Conservation (phyloP, 2,113 vertebrate genomes). For the Odobenus rosmarus region DNA sequence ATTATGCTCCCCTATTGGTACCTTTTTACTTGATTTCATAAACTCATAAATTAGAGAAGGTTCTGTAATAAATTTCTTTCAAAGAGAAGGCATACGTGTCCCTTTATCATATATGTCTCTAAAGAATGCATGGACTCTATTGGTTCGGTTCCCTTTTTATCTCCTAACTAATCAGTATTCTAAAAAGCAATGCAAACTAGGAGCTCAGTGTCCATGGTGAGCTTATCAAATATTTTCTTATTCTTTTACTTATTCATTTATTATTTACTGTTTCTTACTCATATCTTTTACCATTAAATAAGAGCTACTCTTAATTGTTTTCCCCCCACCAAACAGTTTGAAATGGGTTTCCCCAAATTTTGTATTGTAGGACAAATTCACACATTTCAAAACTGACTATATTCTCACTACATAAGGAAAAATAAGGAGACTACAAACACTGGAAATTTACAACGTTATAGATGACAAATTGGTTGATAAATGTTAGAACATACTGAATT, state of each 20-base stretch:
- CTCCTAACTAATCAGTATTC: neutral
- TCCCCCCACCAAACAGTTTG: neutral
- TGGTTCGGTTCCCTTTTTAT: neutral
- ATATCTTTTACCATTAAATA: neutral
- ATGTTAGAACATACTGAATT: neutral
- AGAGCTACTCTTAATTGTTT: neutral
- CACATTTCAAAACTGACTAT: neutral
- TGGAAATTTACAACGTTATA: neutral
- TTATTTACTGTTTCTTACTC: conserved; percentile 1
- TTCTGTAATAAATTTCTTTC: neutral
- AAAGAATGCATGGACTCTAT: neutral
- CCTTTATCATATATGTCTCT: neutral
- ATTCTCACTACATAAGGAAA: neutral
- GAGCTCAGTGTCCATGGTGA: neutral
- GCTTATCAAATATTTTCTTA: neutral
- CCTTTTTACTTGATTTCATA: neutral
- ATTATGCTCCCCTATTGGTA: neutral
- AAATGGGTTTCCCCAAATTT: neutral
- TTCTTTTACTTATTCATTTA: neutral
- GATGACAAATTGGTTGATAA: neutral
- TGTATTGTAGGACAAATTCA: neutral
- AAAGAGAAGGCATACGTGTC: neutral
- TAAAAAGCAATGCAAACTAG: neutral
- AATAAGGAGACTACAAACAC: neutral
- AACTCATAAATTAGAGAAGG: neutral